A percentile compares a stretch with the other conserved stretches of the same genome.
phyloP scores from a whole-genome alignment of 2,113 vertebrate genomes.

The Sitta europaea region DNA sequence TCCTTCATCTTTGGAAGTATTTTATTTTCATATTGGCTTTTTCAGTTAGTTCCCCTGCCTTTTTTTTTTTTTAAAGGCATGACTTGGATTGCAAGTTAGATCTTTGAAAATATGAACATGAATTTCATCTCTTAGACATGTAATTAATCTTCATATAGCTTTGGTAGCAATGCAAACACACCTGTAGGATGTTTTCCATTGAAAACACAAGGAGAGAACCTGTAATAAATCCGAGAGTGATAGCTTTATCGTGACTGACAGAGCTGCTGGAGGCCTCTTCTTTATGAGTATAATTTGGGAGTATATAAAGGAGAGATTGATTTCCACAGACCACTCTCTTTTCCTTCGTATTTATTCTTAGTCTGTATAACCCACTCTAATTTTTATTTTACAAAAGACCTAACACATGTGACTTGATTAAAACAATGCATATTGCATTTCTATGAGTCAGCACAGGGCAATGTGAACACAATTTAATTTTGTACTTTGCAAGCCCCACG shows the following conservation, averaged over 20 bases:
- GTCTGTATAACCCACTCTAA: not conserved
- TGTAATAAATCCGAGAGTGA: slow-evolving; percentile 72
- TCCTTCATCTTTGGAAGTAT: not conserved
- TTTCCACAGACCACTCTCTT: slow-evolving; percentile 50
- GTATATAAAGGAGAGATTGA: slow-evolving; percentile 66
- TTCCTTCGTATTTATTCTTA: slow-evolving; percentile 40
- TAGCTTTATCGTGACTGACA: slow-evolving; percentile 71
- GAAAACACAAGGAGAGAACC: slow-evolving; percentile 63
- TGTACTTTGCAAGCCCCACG: not conserved
- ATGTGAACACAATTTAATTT: not conserved
- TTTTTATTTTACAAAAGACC: slow-evolving; percentile 1
- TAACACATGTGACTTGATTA: not conserved
- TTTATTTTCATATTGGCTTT: not conserved
- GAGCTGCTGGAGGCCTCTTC: slow-evolving; percentile 65
- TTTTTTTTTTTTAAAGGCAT: slow-evolving; percentile 2
- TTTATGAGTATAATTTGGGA: slow-evolving; percentile 72
- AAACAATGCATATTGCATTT: slow-evolving; percentile 11
- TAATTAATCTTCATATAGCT: slow-evolving; percentile 75
- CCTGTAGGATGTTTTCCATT: slow-evolving; percentile 71
- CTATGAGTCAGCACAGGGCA: not conserved
- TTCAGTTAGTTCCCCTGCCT: not conserved
- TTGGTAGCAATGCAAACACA: slow-evolving; percentile 67
- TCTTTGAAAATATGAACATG: slow-evolving; percentile 66
- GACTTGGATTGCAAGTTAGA: slow-evolving; percentile 57
- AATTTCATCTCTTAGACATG: slow-evolving; percentile 45